These are phyloP conservation scores for Agonum fuliginosum DNA, from an alignment of 2,888 invertebrate species.

Conservation along the genomic window DNA sequence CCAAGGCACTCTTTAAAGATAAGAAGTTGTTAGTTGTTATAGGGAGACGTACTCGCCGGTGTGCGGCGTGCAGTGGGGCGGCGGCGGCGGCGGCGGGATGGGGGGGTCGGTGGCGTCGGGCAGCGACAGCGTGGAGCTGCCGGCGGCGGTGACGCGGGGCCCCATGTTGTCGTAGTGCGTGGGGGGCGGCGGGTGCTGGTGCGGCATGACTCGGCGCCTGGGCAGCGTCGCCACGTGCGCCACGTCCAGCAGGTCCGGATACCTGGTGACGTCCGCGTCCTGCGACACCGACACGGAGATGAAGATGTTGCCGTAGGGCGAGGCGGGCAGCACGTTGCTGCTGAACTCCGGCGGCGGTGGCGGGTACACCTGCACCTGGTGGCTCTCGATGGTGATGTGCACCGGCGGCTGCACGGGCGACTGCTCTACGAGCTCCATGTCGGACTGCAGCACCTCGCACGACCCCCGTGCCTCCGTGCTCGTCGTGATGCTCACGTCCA, in stretches of 20 bases:
- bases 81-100: conserved; percentile 75
- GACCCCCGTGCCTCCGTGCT: conserved; percentile 80
- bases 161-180: conserved; percentile 94
- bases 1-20: conserved; percentile 61
- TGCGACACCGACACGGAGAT: conserved; percentile 88
- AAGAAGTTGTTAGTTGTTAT: conserved; percentile 66
- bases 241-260: conserved; percentile 87
- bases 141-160: conserved; percentile 90
- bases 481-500: conserved; percentile 86
- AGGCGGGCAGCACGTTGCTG: conserved; percentile 74
- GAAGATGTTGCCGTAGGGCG: conserved; percentile 85
- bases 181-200: conserved; percentile 72
- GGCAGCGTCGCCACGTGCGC: conserved; percentile 73
- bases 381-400: conserved; percentile 75
- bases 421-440: conserved; percentile 74
- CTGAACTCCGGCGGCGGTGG: conserved; percentile 79
- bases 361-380: conserved; percentile 70
- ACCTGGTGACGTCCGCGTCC: conserved; percentile 81
- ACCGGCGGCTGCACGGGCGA: conserved; percentile 69
- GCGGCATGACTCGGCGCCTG: conserved; percentile 66
- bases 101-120: conserved; percentile 77
- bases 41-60: conserved; percentile 77
- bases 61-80: conserved; percentile 76
- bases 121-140: conserved; percentile 89
- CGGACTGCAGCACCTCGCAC: conserved; percentile 75